phyloP scores from a whole-genome alignment of 2,113 vertebrate species.

The Axis porcinus region DNA sequence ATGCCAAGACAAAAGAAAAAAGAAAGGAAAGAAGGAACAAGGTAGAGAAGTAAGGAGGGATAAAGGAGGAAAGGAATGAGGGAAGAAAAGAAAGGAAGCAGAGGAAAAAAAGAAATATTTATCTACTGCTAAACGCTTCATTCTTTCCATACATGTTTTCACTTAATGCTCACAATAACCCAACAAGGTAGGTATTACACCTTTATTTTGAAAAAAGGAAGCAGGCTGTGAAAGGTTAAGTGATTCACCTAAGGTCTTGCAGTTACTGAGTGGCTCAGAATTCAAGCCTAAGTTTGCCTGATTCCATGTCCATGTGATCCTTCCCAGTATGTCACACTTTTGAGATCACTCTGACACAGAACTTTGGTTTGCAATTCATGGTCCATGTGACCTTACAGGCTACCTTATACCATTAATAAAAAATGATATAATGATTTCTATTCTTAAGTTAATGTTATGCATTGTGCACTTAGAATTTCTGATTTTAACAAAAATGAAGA shows the following conservation, averaged over 20 bases:
- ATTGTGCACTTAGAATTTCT: neutral
- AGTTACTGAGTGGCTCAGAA: neutral
- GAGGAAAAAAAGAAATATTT: neutral
- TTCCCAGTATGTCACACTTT: neutral
- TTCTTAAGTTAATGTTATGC: neutral
- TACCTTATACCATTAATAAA: neutral
- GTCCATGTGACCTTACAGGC: neutral
- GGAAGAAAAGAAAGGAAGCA: neutral
- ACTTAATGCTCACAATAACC: neutral
- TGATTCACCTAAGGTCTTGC: neutral
- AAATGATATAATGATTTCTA: neutral
- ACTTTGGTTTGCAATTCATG: neutral
- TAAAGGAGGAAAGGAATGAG: neutral
- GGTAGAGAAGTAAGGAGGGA: neutral
- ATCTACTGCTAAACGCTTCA: neutral
- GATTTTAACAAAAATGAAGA: conserved; percentile 10
- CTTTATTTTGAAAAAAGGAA: neutral
- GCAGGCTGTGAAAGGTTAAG: neutral
- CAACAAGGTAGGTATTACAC: neutral
- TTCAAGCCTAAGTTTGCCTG: neutral
- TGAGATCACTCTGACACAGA: neutral
- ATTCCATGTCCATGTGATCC: neutral
- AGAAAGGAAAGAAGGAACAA: neutral
- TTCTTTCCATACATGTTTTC: neutral
- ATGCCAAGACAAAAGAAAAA: neutral